These are phyloP conservation scores for Herpailurus yagouaroundi DNA, from an alignment of 2,113 vertebrate species.

Conservation along the genomic window DNA sequence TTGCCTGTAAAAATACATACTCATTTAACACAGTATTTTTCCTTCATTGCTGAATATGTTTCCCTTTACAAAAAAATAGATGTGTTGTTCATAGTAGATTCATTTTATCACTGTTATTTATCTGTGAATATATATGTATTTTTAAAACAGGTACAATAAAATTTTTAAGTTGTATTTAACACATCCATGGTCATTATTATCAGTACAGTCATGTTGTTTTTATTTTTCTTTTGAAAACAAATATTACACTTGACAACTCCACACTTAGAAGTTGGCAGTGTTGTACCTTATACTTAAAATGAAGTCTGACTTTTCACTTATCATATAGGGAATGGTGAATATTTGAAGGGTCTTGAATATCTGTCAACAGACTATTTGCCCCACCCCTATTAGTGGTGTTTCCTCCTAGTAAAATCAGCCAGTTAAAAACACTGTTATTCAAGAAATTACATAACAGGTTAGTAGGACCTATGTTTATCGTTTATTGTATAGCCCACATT, in stretches of 20 bases:
- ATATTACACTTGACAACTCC: constrained; percentile 55
- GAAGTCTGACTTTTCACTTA: constrained; percentile 40
- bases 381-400: neutral
- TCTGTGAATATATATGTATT: neutral
- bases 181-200: constrained; percentile 51
- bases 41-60: neutral
- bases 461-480: neutral
- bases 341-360: neutral
- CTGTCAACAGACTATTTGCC: neutral
- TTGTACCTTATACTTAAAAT: constrained; percentile 69
- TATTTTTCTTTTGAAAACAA: constrained; percentile 52
- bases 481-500: neutral
- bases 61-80: neutral
- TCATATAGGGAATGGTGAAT: neutral
- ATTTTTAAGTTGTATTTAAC: constrained; percentile 38
- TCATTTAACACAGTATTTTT: neutral
- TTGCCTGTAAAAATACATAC: constrained; percentile 20
- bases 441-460: neutral
- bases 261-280: constrained; percentile 54
- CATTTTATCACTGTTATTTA: neutral
- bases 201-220: constrained; percentile 49
- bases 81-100: neutral
- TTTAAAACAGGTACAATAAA: constrained; percentile 19
- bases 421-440: neutral
- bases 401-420: neutral